These are phyloP conservation scores for Molossus alvarezi DNA, from an alignment of 2,797 vertebrate species.

Conservation along the genomic window DNA sequence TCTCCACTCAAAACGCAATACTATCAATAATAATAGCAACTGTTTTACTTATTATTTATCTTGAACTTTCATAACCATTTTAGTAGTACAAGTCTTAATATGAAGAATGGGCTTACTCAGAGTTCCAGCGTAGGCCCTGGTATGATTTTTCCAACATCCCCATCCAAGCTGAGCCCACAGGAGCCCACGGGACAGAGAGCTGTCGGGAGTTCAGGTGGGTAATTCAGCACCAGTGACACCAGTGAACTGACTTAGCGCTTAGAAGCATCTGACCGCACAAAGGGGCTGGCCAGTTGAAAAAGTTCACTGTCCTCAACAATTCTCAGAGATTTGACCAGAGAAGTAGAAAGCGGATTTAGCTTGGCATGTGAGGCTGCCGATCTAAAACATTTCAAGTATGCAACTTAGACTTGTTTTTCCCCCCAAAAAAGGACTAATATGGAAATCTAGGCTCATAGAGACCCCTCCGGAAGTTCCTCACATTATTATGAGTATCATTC, in stretches of 20 bases:
- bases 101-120: slow-evolving; percentile 11
- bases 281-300: slow-evolving; percentile 63
- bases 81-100: not conserved
- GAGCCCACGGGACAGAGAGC: slow-evolving; percentile 38
- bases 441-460: slow-evolving; percentile 91
- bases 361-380: slow-evolving; percentile 90
- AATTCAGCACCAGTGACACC: slow-evolving; percentile 48
- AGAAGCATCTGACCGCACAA: slow-evolving; percentile 59
- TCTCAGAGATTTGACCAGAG: slow-evolving; percentile 87
- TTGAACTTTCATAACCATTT: not conserved
- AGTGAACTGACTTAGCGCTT: slow-evolving; percentile 54
- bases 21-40: not conserved
- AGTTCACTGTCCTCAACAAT: slow-evolving; percentile 84
- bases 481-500: slow-evolving; percentile 91
- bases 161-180: not conserved
- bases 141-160: slow-evolving; percentile 48
- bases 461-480: slow-evolving; percentile 91
- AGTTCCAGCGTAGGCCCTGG: not conserved
- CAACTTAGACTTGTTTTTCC: slow-evolving; percentile 88
- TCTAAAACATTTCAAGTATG: slow-evolving; percentile 92
- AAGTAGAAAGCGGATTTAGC: slow-evolving; percentile 88
- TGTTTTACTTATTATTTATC: not conserved
- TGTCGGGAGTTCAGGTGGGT: not conserved
- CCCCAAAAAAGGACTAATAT: slow-evolving; percentile 92
- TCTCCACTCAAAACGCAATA: not conserved